Evolutionary conservation across 2,797 vertebrate genomes (phyloP).

Genomic region (Microctenopoma stevenorrisi): DNA sequence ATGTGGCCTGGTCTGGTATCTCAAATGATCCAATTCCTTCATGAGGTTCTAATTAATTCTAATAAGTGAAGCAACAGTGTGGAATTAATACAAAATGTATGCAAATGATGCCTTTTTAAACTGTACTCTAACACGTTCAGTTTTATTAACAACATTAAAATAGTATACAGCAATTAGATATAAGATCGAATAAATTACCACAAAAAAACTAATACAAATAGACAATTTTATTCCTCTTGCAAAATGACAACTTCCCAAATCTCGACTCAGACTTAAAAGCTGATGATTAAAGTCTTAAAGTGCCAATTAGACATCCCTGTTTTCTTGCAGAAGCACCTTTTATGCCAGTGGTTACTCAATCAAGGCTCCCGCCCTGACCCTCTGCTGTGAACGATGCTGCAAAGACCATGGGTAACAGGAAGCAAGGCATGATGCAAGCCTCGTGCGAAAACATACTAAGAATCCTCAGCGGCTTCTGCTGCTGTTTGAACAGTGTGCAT

Average conservation of each 20-base stretch:
- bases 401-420: conserved; percentile 60
- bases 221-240: not conserved
- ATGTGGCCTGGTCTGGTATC: not conserved
- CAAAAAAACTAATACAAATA: too few relatives aligned
- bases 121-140: not conserved
- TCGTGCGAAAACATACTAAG: conserved; percentile 67
- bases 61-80: conserved; percentile 7
- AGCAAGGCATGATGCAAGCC: conserved; percentile 70
- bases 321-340: conserved; percentile 41
- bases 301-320: conserved; percentile 52
- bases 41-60: not conserved
- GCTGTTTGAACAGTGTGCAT: conserved; percentile 15
- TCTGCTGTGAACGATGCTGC: conserved; percentile 49
- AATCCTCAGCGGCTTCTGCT: conserved; percentile 38
- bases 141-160: not conserved
- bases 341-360: conserved; percentile 59
- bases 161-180: not conserved
- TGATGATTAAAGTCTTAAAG: conserved; percentile 34
- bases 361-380: conserved; percentile 40
- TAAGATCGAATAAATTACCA: too few relatives aligned
- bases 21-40: conserved; percentile 21
- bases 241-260: conserved; percentile 4
- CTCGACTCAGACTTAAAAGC: not conserved
- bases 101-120: not conserved
- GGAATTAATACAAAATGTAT: conserved; percentile 1